A percentile compares a stretch with the other conserved stretches of the same genome.
phyloP scores from a whole-genome alignment of 1,140 invertebrate species.

The Lordiphosa mommai region DNA sequence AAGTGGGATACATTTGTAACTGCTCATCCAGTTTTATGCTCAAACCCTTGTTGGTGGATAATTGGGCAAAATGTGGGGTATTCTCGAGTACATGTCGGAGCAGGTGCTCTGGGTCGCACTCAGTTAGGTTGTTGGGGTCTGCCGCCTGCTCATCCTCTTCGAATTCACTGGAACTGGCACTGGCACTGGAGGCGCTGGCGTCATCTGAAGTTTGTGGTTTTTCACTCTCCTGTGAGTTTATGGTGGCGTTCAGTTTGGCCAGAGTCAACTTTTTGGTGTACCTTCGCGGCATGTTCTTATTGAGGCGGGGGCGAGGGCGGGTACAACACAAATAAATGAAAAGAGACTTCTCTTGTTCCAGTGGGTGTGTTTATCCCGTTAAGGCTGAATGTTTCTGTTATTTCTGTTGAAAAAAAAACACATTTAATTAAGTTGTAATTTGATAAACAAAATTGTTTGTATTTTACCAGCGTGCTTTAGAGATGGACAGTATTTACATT shows the following conservation, averaged over 20 bases:
- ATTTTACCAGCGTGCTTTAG: too few species aligned
- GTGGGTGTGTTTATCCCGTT: too few species aligned
- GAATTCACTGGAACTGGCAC: conserved; percentile 4
- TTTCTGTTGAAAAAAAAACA: too few species aligned
- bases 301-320: neutral
- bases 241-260: conserved; percentile 7
- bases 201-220: too few species aligned
- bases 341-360: too few species aligned
- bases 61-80: conserved; percentile 16
- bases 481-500: too few species aligned
- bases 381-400: too few species aligned
- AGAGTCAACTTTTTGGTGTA: conserved; percentile 5
- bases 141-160: neutral
- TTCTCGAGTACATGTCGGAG: conserved; percentile 2
- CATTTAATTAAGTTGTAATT: too few species aligned
- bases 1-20: conserved; percentile 29
- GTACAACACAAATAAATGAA: too few species aligned
- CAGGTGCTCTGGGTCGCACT: too few species aligned
- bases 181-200: neutral
- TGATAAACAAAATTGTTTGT: too few species aligned
- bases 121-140: neutral
- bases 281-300: conserved; percentile 46
- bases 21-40: conserved; percentile 1
- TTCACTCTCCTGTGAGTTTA: neutral
- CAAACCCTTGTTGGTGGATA: conserved; percentile 22